Percentiles rank a stretch among this genome's conserved stretches.
These are phyloP conservation scores for Tinea pellionella DNA, from an alignment of 2,888 invertebrate species.

Conservation along the genomic window DNA sequence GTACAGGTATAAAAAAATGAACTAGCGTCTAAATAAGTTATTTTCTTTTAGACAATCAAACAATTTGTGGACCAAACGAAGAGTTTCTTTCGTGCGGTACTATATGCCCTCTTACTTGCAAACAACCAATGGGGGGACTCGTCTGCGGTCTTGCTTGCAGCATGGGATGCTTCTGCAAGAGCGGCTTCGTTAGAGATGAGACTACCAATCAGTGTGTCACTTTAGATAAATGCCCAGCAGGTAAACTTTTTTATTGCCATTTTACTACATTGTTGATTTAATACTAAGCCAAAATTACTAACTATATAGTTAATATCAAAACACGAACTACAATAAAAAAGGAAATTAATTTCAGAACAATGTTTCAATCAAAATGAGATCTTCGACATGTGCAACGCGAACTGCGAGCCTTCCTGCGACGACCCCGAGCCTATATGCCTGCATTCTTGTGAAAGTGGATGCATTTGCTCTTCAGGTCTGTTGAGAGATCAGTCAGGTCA, in stretches of 20 bases:
- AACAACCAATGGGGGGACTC: constrained; percentile 33
- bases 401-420: constrained; percentile 45
- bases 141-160: constrained; percentile 45
- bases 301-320: not conserved
- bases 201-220: constrained; percentile 40
- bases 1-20: too few relatives aligned
- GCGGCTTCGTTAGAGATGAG: constrained; percentile 45
- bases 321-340: too few relatives aligned
- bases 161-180: constrained; percentile 56
- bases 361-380: constrained; percentile 49
- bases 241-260: constrained; percentile 26
- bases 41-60: not conserved
- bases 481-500: constrained; percentile 36
- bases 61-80: constrained; percentile 40
- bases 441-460: constrained; percentile 42
- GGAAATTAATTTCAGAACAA: constrained; percentile 37
- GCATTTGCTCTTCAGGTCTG: constrained; percentile 45
- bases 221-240: constrained; percentile 43
- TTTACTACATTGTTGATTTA: too few relatives aligned
- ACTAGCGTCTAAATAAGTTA: too few relatives aligned
- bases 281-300: constrained; percentile 22
- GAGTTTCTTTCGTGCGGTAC: constrained; percentile 50
- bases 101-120: constrained; percentile 45
- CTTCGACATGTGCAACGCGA: constrained; percentile 43
- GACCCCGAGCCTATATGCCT: constrained; percentile 52